phyloP scores from a whole-genome alignment of 2,888 invertebrate genomes.

The Cantharis rufa region DNA sequence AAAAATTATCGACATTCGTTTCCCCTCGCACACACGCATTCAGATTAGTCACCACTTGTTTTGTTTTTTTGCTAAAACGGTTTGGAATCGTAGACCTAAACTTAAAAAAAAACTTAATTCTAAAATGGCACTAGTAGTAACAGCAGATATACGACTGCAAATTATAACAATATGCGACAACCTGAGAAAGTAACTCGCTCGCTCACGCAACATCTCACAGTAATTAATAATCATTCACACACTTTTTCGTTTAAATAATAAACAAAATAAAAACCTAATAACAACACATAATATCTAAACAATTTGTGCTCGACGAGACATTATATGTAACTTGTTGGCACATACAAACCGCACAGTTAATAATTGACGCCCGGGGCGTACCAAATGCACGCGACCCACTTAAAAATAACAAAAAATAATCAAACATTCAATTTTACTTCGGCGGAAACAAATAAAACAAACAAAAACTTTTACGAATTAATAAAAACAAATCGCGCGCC shows the following conservation, averaged over 20 bases:
- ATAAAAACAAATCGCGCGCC: constrained; percentile 30
- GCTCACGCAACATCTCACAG: constrained; percentile 19
- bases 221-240: constrained; percentile 16
- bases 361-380: constrained; percentile 43
- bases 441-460: constrained; percentile 14
- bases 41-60: constrained; percentile 40
- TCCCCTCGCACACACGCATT: constrained; percentile 31
- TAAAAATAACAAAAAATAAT: constrained; percentile 38
- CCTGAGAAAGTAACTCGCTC: constrained; percentile 47
- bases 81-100: constrained; percentile 43
- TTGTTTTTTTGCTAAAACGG: constrained; percentile 9
- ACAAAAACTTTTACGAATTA: constrained; percentile 12
- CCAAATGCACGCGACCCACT: constrained; percentile 5
- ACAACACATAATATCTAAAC: constrained; percentile 34
- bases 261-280: constrained; percentile 27
- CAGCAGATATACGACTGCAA: constrained; percentile 41
- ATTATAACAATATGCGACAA: constrained; percentile 49
- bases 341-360: constrained; percentile 40
- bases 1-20: constrained; percentile 21
- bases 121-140: constrained; percentile 49
- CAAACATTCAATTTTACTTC: background rate
- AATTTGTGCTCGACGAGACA: constrained; percentile 39
- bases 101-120: constrained; percentile 51
- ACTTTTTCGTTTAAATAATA: constrained; percentile 13
- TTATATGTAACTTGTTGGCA: constrained; percentile 31